phyloP scores from a whole-genome alignment of 2,888 invertebrate genomes.

The Eilema depressum region DNA sequence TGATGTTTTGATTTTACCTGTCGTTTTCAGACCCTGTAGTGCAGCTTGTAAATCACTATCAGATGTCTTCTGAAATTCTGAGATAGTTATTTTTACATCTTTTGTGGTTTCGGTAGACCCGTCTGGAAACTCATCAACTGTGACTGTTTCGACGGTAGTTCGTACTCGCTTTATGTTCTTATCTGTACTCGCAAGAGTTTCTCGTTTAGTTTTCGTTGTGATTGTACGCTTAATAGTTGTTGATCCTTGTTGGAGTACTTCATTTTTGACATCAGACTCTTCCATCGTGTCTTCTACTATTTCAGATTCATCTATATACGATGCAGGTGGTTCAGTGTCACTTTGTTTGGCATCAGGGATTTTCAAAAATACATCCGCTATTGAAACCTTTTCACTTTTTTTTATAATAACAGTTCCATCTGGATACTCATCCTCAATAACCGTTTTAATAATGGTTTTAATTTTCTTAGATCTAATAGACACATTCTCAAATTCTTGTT shows the following conservation, averaged over 20 bases:
- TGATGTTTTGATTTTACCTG: constrained; percentile 79
- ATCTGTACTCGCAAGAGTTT: constrained; percentile 83
- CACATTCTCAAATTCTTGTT: constrained; percentile 72
- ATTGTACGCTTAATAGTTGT: constrained; percentile 75
- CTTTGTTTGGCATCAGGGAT: constrained; percentile 51
- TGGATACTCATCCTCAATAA: constrained; percentile 76
- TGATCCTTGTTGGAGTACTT: constrained; percentile 71
- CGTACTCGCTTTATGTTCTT: constrained; percentile 85
- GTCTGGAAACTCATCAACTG: constrained; percentile 82
- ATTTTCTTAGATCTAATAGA: constrained; percentile 67
- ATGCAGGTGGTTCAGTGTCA: constrained; percentile 58
- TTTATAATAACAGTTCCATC: constrained; percentile 78
- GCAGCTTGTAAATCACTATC: constrained; percentile 81
- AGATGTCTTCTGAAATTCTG: constrained; percentile 82
- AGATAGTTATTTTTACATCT: constrained; percentile 84
- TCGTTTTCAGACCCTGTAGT: constrained; percentile 73
- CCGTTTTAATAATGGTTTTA: constrained; percentile 70
- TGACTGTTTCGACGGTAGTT: constrained; percentile 85
- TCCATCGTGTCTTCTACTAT: constrained; percentile 76
- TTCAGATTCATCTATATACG: constrained; percentile 70
- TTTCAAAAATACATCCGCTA: constrained; percentile 71
- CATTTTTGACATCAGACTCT: constrained; percentile 76
- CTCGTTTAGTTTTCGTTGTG: constrained; percentile 80
- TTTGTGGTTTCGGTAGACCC: constrained; percentile 86
- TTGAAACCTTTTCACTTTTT: constrained; percentile 78